Percentiles rank a stretch among this genome's conserved stretches.
Evolutionary conservation across 2,113 vertebrate species (phyloP).

Genomic region (Anolis carolinensis): DNA sequence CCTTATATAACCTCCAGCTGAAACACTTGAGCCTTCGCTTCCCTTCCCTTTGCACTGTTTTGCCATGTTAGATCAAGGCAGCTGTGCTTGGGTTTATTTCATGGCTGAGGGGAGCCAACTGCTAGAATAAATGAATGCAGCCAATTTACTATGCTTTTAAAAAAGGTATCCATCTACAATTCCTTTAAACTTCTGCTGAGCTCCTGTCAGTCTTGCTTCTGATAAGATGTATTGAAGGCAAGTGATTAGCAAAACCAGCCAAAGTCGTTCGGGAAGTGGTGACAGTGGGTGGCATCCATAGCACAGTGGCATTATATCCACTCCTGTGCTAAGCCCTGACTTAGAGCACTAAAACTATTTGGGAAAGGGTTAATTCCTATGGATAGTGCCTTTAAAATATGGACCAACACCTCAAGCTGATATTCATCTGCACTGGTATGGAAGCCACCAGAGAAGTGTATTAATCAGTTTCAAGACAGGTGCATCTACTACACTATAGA

Average conservation of each 20-base stretch:
- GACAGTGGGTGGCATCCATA: too few species aligned
- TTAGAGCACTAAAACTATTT: too few species aligned
- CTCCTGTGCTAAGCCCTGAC: too few species aligned
- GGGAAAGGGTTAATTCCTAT: too few species aligned
- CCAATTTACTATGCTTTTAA: neutral
- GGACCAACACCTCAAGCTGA: too few species aligned
- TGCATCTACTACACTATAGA: too few species aligned
- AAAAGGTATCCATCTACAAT: neutral
- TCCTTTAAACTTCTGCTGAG: neutral
- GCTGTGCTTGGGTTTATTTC: conserved; percentile 20
- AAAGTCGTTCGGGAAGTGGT: too few species aligned
- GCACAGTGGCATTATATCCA: too few species aligned
- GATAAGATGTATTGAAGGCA: neutral
- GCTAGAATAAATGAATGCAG: conserved; percentile 18
- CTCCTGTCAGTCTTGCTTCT: neutral
- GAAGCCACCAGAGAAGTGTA: too few species aligned
- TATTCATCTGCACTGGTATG: too few species aligned
- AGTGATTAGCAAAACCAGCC: neutral
- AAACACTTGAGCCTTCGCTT: neutral
- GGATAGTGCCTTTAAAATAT: too few species aligned
- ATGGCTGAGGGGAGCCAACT: conserved; percentile 14
- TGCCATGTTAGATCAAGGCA: conserved; percentile 12
- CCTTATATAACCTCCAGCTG: neutral
- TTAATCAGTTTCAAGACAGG: too few species aligned
- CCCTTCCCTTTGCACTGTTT: neutral